These are phyloP conservation scores for Phaetusa simplex DNA, from an alignment of 2,113 vertebrate genomes.

Conservation along the genomic window DNA sequence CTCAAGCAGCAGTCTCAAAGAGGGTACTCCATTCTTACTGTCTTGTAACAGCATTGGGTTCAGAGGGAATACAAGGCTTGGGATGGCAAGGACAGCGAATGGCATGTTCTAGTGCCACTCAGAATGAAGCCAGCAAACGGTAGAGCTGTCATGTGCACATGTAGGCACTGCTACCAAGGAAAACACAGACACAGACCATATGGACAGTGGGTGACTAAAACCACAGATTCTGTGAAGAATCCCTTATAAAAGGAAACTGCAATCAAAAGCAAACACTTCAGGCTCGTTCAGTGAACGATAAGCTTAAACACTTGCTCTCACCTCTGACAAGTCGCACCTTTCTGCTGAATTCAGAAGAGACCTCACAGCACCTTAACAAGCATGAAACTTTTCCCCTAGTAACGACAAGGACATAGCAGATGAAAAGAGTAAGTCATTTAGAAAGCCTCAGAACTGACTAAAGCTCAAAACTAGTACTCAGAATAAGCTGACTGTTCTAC, in stretches of 20 bases:
- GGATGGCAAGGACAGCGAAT: neutral
- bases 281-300: neutral
- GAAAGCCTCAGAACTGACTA: neutral
- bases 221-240: neutral
- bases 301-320: neutral
- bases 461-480: neutral
- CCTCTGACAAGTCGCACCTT: neutral
- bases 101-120: neutral
- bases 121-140: neutral
- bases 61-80: neutral
- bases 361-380: neutral
- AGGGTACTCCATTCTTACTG: neutral
- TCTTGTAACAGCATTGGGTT: neutral
- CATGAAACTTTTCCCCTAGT: neutral
- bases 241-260: neutral
- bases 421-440: neutral
- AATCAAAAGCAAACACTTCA: neutral
- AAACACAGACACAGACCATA: neutral
- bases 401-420: neutral
- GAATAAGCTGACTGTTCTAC: neutral
- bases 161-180: neutral
- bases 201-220: neutral
- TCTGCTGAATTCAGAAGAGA: neutral
- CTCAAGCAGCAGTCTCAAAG: neutral
- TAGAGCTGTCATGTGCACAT: fast-evolving